These are phyloP conservation scores for Pseudomugil tenellus DNA, from an alignment of 2,797 vertebrate genomes.

Conservation along the genomic window DNA sequence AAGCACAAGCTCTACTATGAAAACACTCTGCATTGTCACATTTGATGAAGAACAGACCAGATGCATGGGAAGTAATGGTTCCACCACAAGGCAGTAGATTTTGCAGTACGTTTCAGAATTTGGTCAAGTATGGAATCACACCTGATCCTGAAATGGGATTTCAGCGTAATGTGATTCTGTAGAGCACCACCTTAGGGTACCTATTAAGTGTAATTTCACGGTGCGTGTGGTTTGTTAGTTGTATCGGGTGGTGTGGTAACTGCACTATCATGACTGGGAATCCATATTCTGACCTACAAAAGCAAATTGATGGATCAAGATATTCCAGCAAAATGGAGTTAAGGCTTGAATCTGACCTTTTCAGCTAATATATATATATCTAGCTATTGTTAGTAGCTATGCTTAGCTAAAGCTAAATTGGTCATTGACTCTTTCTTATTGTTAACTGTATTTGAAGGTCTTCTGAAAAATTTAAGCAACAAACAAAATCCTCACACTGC, in stretches of 20 bases:
- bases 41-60: conserved; percentile 69
- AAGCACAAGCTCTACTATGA: conserved; percentile 76
- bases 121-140: conserved; percentile 47
- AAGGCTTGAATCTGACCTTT: conserved; percentile 19
- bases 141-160: conserved; percentile 43
- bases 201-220: conserved; percentile 67
- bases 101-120: conserved; percentile 58
- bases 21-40: conserved; percentile 81
- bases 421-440: background rate
- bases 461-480: conserved; percentile 2
- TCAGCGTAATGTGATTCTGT: conserved; percentile 49
- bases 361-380: conserved; percentile 3
- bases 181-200: conserved; percentile 48
- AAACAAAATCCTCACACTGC: background rate
- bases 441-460: background rate
- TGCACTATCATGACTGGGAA: conserved; percentile 26
- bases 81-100: conserved; percentile 58
- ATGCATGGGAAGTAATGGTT: conserved; percentile 37
- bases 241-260: conserved; percentile 42
- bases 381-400: background rate
- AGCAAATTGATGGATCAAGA: conserved; percentile 1
- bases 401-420: background rate
- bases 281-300: conserved; percentile 20
- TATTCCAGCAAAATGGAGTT: background rate
- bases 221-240: conserved; percentile 44